These are phyloP conservation scores for Sebastes variabilis DNA, from an alignment of 2,797 vertebrate species.

Conservation along the genomic window DNA sequence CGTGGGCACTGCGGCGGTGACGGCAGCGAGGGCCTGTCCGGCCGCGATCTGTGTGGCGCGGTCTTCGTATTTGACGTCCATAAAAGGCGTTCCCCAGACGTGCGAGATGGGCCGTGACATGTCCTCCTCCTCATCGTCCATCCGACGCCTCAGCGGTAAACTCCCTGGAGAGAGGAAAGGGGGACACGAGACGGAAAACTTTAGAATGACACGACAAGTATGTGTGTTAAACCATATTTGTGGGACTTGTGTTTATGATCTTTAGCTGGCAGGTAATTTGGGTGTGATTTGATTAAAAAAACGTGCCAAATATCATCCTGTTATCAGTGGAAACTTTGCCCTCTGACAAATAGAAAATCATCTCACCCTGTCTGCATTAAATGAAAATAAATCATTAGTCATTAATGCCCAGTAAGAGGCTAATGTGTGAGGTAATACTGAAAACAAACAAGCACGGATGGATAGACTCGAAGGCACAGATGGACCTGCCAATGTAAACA, in stretches of 20 bases:
- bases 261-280: not conserved
- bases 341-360: conserved; percentile 32
- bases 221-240: not conserved
- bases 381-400: conserved; percentile 58
- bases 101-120: conserved; percentile 79
- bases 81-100: conserved; percentile 71
- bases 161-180: conserved; percentile 62
- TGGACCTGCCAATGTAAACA: conserved; percentile 7
- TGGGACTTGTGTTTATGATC: not conserved
- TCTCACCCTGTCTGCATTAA: conserved; percentile 30
- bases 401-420: conserved; percentile 45
- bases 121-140: conserved; percentile 89
- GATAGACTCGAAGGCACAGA: conserved; percentile 7
- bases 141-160: conserved; percentile 82
- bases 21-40: conserved; percentile 54
- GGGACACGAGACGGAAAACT: conserved; percentile 29
- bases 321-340: conserved; percentile 48
- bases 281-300: conserved; percentile 49
- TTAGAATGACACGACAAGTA: conserved; percentile 11
- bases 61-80: conserved; percentile 77
- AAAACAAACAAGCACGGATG: conserved; percentile 55
- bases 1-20: conserved; percentile 47
- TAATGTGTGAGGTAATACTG: conserved; percentile 41
- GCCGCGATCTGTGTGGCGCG: conserved; percentile 60
- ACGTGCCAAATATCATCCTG: conserved; percentile 29